These are phyloP conservation scores for Catotricha subobsoleta DNA, from an alignment of 2,888 invertebrate species.

Conservation along the genomic window DNA sequence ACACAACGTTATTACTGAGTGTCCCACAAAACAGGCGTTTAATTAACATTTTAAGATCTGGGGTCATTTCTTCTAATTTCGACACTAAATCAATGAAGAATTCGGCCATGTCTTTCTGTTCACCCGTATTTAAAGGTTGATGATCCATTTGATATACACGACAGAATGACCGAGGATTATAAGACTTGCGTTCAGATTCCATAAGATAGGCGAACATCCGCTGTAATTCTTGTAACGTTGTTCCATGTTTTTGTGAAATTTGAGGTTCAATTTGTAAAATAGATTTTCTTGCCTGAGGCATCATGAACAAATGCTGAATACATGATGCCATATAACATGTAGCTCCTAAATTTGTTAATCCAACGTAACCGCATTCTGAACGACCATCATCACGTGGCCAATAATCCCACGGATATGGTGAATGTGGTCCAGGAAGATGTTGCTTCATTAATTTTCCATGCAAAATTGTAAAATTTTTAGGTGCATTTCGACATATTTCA, in stretches of 20 bases:
- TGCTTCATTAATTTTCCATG: slow-evolving; percentile 70
- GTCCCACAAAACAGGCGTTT: slow-evolving; percentile 87
- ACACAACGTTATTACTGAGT: slow-evolving; percentile 88
- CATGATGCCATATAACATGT: slow-evolving; percentile 97
- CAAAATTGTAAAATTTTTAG: slow-evolving; percentile 69
- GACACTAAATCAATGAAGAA: slow-evolving; percentile 94
- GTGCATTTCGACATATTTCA: slow-evolving; percentile 67
- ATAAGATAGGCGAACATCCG: slow-evolving; percentile 88
- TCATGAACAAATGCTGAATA: slow-evolving; percentile 94
- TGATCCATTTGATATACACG: slow-evolving; percentile 96
- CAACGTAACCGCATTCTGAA: slow-evolving; percentile 87
- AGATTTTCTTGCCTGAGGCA: slow-evolving; percentile 78
- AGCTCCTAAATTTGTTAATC: slow-evolving; percentile 84
- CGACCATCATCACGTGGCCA: slow-evolving; percentile 94
- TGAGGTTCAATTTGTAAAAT: slow-evolving; percentile 61
- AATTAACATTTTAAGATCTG: slow-evolving; percentile 70
- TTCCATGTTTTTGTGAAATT: slow-evolving; percentile 56
- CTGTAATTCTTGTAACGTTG: slow-evolving; percentile 72
- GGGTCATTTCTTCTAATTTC: slow-evolving; percentile 90
- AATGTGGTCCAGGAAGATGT: slow-evolving; percentile 66
- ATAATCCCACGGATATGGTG: slow-evolving; percentile 90
- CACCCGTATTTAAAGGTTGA: slow-evolving; percentile 86
- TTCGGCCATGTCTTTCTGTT: slow-evolving; percentile 97
- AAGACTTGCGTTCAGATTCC: slow-evolving; percentile 89
- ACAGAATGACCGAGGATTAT: slow-evolving; percentile 88